Conservation (phyloP, 2,113 vertebrate genomes). For the Antechinus flavipes region DNA sequence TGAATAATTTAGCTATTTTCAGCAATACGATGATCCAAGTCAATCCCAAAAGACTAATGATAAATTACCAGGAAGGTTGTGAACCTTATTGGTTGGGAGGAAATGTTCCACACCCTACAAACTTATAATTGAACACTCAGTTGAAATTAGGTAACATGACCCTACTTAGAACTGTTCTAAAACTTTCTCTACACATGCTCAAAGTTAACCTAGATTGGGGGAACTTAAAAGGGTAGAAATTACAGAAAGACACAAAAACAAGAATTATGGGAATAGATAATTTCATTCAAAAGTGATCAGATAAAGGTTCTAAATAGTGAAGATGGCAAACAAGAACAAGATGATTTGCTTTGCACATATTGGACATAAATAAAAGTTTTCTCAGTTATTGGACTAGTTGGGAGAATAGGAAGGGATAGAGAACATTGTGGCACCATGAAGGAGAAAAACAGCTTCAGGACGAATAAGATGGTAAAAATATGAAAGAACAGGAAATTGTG, state of each 20-base stretch:
- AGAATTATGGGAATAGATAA: background rate
- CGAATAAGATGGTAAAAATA: background rate
- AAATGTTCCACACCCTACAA: no score
- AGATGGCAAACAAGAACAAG: background rate
- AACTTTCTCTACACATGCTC: background rate
- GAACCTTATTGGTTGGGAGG: background rate
- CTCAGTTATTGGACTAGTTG: background rate
- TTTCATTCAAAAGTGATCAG: background rate
- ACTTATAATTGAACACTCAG: background rate
- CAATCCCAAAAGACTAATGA: no score
- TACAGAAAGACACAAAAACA: background rate
- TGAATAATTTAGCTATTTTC: no score
- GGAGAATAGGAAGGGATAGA: background rate
- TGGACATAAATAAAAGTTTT: background rate
- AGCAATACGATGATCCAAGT: no score
- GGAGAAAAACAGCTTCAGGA: background rate
- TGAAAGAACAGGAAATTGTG: background rate
- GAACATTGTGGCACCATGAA: background rate
- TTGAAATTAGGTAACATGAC: background rate
- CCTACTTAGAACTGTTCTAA: background rate
- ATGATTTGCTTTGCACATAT: background rate
- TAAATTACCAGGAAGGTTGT: background rate
- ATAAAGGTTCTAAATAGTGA: background rate
- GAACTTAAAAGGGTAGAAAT: background rate
- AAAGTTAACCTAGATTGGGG: background rate